Evolutionary conservation across 2,113 vertebrate species (phyloP).

Genomic region (Bubo scandiacus): DNA sequence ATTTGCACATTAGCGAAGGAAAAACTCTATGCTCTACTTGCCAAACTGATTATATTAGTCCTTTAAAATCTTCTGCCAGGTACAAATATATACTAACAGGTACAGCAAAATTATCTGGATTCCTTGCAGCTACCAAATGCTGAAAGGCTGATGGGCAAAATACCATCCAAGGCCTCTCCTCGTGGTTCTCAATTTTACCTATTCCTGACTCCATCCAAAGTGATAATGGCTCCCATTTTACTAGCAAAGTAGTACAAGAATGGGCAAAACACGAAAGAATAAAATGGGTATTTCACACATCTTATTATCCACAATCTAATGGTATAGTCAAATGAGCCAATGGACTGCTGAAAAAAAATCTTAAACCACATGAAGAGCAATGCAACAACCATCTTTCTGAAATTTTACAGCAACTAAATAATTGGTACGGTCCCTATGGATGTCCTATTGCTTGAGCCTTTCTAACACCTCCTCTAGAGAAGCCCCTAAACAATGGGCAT

Average conservation of each 20-base stretch:
- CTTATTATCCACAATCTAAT: neutral
- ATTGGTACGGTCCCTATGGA: neutral
- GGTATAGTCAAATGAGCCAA: neutral
- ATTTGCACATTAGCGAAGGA: too few species aligned
- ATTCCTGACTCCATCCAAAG: neutral
- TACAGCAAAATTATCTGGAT: too few species aligned
- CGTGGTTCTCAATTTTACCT: neutral
- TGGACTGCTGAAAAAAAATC: neutral
- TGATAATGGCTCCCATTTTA: too few species aligned
- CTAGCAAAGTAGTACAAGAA: neutral
- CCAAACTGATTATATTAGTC: too few species aligned
- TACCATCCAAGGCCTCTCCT: too few species aligned
- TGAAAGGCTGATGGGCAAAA: neutral
- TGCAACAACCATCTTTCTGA: neutral
- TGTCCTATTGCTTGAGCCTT: neutral
- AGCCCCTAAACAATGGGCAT: neutral
- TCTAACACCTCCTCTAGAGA: neutral
- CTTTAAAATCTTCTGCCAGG: too few species aligned
- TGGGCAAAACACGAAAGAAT: neutral
- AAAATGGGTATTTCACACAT: neutral
- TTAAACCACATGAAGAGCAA: neutral
- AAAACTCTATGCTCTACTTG: too few species aligned
- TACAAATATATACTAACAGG: too few species aligned
- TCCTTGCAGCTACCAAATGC: too few species aligned
- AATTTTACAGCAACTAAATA: neutral